Conservation (phyloP, 2,113 vertebrate genomes). For the Leuciscus idus region DNA sequence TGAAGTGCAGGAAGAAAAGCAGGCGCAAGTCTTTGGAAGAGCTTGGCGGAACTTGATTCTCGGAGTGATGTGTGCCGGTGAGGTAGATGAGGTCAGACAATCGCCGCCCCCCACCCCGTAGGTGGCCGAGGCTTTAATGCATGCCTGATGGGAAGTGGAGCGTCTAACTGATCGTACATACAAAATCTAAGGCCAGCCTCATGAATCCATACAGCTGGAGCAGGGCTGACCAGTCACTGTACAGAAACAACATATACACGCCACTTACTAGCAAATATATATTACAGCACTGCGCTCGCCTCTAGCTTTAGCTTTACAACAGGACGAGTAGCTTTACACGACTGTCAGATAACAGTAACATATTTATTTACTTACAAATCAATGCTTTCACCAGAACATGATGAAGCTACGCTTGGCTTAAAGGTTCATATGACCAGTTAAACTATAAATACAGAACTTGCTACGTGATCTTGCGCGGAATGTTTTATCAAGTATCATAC, state of each 20-base stretch:
- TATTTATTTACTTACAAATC: constrained; percentile 2
- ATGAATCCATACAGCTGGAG: background rate
- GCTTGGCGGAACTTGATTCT: background rate
- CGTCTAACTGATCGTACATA: background rate
- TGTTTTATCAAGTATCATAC: background rate
- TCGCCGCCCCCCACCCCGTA: no score
- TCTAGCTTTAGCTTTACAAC: constrained; percentile 20
- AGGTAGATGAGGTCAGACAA: constrained; percentile 46
- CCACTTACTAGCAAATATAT: constrained; percentile 8
- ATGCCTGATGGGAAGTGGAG: background rate
- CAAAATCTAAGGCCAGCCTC: constrained; percentile 33
- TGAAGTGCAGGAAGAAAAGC: constrained; percentile 1
- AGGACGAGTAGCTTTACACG: constrained; percentile 41
- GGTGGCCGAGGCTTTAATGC: background rate
- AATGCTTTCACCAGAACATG: background rate
- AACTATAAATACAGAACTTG: background rate
- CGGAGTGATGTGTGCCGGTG: constrained; percentile 7
- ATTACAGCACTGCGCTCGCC: constrained; percentile 45
- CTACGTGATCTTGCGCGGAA: constrained; percentile 5
- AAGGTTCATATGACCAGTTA: constrained; percentile 22
- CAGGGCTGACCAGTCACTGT: constrained; percentile 40
- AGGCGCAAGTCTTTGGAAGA: constrained; percentile 1
- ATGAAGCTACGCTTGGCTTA: constrained; percentile 29
- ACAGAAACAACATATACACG: constrained; percentile 46
- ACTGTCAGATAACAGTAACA: constrained; percentile 23